Base-by-base conservation (phyloP, 2,113 vertebrate species). In the Arizona elegans region DNA sequence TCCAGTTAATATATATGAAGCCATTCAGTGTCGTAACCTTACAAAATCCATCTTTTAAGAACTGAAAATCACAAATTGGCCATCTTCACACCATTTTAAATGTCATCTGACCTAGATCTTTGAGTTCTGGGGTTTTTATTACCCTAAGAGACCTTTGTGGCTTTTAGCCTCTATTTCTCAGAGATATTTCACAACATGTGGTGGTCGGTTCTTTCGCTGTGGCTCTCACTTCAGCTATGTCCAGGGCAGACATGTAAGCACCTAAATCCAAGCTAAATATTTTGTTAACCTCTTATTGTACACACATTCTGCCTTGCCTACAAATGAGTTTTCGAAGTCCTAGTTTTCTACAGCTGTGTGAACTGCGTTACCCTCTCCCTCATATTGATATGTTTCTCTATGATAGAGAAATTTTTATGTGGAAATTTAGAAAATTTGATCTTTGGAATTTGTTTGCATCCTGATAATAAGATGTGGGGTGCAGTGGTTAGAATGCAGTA, bases 221-320 rank as follows among this genome's bases (percentile, higher is more conserved):
- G 62, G 94, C 70, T 95, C 90, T 95, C 91, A 93, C 15, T 89
- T 95, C 92, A 93, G 87, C 92, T 96, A 93, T 94, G 91, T 59
- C 55, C 29, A 24, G 23, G 50, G 54, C 55, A 54, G 92, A 86
- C 62, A 90, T 62, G 54, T 90, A 87, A 93, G 92, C 81, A 90
- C 81, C 92, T 50, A 87, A 90, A 89, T 90, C 89, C 58, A 90
- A 93, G 81, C 21, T 90, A 93, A 96, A 26, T 55, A 81, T 70
- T 19, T 90, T 94, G 81, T 94, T 94, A 96, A 92, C 91, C 94
- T 96, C 94, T 93, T 75, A 96, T 94, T 95, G 96, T n/a, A 96
- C 81, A 93, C 53, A 95, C 75, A 50, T 53, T 92, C 0, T 0
- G 12, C 91, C 53, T 93, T 56, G 8, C 89, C 93, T 59, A 93